Base-by-base conservation (phyloP, 2,113 vertebrate species). In the Pseudopodoces humilis region DNA sequence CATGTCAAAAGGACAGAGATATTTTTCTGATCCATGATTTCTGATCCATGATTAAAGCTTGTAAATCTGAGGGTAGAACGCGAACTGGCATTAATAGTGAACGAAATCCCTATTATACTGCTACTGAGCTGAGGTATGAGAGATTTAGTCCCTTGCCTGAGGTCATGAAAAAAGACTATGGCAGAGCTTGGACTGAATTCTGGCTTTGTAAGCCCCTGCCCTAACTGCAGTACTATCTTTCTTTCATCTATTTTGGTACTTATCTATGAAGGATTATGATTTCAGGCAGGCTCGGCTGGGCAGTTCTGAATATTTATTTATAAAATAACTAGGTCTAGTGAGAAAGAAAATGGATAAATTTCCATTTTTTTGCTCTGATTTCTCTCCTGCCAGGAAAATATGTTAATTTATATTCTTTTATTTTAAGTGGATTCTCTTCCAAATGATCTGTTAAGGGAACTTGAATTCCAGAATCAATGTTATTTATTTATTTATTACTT, bases 251-350 rank as follows among this genome's bases (percentile, higher is more conserved):
- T 80, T 94, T 80, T 44, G 23, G 70, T 87, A 74, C 76, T 58
- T 93, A 69, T 69, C 94, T 95, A 31, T 82, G 92, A 76, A 93
- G 82, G 75, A 93, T 90, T 91, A 85, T 25, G 19, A 85, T 90
- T 89, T 74, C 87, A 92, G 55, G 55, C 63, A 83, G 82, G 59
- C 78, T 91, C 82, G 74, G 82, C 31, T 63, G 75, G 91, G 50
- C 62, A 85, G 43, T 89, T 81, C 82, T 88, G 78, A 79, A 62
- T 95, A 85, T 93, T 95, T 96, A 95, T 91, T 96, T 94, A 67
- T 59, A 55, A 88, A 94, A 92, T 53, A 94, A 95, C 90, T 58
- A 87, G 46, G 46, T 31, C 79, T 93, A 80, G 77, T 79, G 67
- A 94, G 63, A 88, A 82, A 80, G 68, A 83, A 95, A 95, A 95